Evolutionary conservation across 1,140 invertebrate genomes (phyloP).

Genomic region (Drosophila simulans): DNA sequence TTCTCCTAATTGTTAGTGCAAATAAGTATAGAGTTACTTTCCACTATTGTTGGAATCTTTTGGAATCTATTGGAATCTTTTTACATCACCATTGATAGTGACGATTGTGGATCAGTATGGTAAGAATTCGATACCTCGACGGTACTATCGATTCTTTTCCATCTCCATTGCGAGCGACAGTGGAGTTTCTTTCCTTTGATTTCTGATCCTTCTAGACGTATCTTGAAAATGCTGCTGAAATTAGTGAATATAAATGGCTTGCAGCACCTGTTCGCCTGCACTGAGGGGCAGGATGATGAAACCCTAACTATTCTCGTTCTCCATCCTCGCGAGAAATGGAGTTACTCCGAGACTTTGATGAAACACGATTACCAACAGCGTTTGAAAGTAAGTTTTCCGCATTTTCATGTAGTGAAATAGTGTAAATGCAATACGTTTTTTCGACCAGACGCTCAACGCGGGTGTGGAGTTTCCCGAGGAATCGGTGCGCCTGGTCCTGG

Average conservation of each 20-base stretch:
- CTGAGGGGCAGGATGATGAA: neutral
- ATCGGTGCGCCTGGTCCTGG: slow-evolving; percentile 21
- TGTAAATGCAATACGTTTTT: neutral
- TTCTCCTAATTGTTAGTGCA: too few relatives aligned
- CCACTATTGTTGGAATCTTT: too few relatives aligned
- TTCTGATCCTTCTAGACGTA: too few relatives aligned
- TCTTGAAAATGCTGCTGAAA: slow-evolving; percentile 35
- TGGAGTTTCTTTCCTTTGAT: too few relatives aligned
- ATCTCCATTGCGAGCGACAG: too few relatives aligned
- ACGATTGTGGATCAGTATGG: too few relatives aligned
- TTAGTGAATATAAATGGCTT: neutral
- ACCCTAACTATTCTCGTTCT: slow-evolving; percentile 20
- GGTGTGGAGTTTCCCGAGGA: slow-evolving; percentile 56
- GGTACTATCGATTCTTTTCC: too few relatives aligned
- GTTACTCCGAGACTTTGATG: slow-evolving; percentile 22
- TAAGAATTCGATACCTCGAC: too few relatives aligned
- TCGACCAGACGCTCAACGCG: slow-evolving; percentile 51
- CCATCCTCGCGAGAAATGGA: neutral
- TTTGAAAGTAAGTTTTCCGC: slow-evolving; percentile 17
- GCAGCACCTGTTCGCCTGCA: neutral
- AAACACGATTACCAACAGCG: slow-evolving; percentile 15
- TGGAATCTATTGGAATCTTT: too few relatives aligned
- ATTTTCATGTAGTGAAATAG: neutral
- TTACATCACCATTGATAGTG: too few relatives aligned
- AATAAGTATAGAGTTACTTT: too few relatives aligned